Conservation (phyloP, 2,113 vertebrate genomes). For the Indicator indicator region DNA sequence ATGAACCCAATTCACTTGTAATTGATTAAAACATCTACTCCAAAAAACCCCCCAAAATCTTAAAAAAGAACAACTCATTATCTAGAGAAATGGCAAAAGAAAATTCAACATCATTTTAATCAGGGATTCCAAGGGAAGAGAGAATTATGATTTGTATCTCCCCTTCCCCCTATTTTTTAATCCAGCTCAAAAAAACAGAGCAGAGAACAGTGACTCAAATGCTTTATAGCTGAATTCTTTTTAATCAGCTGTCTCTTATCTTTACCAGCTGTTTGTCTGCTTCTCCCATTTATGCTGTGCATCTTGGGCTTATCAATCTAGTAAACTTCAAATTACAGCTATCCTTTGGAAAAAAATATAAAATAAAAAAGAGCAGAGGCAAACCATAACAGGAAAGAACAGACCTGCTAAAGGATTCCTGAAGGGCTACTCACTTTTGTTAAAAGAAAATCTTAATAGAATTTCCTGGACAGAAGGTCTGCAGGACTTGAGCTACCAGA, state of each 20-base stretch:
- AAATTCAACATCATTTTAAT: not conserved
- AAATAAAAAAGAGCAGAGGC: not conserved
- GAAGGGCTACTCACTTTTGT: not conserved
- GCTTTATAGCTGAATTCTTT: slow-evolving; percentile 29
- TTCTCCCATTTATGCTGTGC: slow-evolving; percentile 4
- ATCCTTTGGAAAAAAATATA: not conserved
- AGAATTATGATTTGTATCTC: not conserved
- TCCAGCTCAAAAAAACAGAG: not conserved
- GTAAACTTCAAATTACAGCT: slow-evolving; percentile 56
- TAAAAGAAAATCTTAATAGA: not conserved
- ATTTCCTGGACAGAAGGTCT: slow-evolving; percentile 2
- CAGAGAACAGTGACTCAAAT: not conserved
- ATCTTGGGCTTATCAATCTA: slow-evolving; percentile 22
- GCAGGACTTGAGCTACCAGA: not conserved
- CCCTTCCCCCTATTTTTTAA: not conserved
- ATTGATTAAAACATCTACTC: not conserved
- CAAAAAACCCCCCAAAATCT: not conserved
- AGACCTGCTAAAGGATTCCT: slow-evolving; percentile 20
- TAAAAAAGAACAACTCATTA: not conserved
- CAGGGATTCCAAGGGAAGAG: not conserved
- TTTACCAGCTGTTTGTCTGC: slow-evolving; percentile 35
- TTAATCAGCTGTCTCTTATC: slow-evolving; percentile 28
- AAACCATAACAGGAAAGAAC: not conserved
- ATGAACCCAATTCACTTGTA: not conserved
- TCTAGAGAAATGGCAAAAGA: not conserved